These are phyloP conservation scores for Synergus japonicus DNA, from an alignment of 2,888 invertebrate genomes.

Conservation along the genomic window DNA sequence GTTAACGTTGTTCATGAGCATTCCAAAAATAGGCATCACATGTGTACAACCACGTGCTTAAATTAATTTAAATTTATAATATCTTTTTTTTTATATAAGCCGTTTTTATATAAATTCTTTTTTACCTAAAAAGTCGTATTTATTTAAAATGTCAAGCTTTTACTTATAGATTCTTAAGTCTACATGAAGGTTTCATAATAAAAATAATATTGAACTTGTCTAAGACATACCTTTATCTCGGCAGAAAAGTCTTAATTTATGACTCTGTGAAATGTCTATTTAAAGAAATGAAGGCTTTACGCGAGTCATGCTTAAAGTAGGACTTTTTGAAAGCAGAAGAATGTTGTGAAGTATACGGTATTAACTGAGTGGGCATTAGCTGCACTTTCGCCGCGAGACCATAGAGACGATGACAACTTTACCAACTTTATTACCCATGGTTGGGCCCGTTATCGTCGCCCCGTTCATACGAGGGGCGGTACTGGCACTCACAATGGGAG, in stretches of 20 bases:
- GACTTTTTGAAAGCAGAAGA: conserved; percentile 29
- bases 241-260: conserved; percentile 4
- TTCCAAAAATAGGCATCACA: not conserved
- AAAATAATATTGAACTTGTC: conserved; percentile 3
- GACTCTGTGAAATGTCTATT: conserved; percentile 23
- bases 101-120: not conserved
- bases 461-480: conserved; percentile 20
- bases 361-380: conserved; percentile 36
- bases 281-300: conserved; percentile 20
- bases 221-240: not conserved
- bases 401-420: conserved; percentile 56
- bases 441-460: conserved; percentile 57
- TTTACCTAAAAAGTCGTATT: not conserved
- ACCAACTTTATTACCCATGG: conserved; percentile 59
- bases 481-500: conserved; percentile 50
- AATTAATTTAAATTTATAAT: not conserved
- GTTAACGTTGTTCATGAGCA: not conserved
- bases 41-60: not conserved
- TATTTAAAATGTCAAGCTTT: not conserved
- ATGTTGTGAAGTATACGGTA: conserved; percentile 35
- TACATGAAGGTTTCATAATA: not conserved
- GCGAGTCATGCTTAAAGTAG: conserved; percentile 1
- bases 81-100: no score
- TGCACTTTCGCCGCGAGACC: conserved; percentile 39
- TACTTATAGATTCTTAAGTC: not conserved